Base-by-base conservation (phyloP, 2,797 vertebrate genomes). In the Dendrocincla fuliginosa region DNA sequence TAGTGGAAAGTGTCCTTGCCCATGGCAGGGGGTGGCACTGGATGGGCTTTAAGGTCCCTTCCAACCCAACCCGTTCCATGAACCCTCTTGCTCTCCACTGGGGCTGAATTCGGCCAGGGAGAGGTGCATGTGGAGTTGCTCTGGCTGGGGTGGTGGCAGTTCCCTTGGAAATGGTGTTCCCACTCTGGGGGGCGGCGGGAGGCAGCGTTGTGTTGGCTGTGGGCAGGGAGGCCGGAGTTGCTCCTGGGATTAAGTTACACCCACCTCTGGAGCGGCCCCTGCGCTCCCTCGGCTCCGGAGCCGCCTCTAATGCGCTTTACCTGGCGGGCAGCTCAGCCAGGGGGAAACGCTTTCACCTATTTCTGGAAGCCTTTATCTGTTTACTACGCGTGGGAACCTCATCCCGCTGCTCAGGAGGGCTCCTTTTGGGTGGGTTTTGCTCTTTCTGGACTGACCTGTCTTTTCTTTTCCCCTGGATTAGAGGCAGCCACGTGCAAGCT, bases 201-300 rank as follows among this genome's bases (percentile, higher is more conserved):
- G 37, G 91, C 85, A 75, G 87, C 30, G 8, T 93, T 87, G 25
- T 92, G 82, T 84, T 75, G 79, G 86, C 92, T 65, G 20, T 7
- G 41, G 13, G 80, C 79, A 15, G 83, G 61, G 76, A 71, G 89
- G 78, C 71, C 55, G 68, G 41, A 13, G 4, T 27, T 93, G 87
- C 95, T 92, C 44, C 71, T 64, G 90, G 90, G 77, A 57, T 96
- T 87, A n/a, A 83, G 22, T 96, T 92, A 57, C 93, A 87, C 5
- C 75, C 90, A 55, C 70, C 86, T 94, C 63, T 59, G 71, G 88
- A 73, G 77, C 59, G 87, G 89, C 87, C 60, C 39, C 69, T 0
- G 59, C 19, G 60, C 57, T 80, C 37, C 60, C 61, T 16, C 23
- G 3, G 56, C 80, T 92, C 86, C 64, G 3, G 2, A 10, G 47